Base-by-base conservation (phyloP, 1,140 invertebrate species). In the Eubasilissa regina region DNA sequence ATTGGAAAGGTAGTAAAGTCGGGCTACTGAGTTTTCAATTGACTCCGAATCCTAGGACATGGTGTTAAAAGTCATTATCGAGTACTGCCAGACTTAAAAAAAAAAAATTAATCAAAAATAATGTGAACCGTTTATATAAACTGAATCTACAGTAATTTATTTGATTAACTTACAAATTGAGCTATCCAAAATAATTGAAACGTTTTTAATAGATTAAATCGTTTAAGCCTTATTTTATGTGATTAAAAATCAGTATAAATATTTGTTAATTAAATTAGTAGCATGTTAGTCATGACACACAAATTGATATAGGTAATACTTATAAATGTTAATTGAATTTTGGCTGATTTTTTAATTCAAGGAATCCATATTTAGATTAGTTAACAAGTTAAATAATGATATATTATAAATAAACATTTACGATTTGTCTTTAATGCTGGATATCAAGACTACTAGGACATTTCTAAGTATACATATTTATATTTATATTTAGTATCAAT, bases 1-100 rank as follows among this genome's bases (percentile, higher is more conserved):
- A 45, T 75, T 72, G 8, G 45, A 35, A 15, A n/a, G 51, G 79
- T 58, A 68, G 47, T 80, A 80, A 80, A 80, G 35, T 64, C 45
- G 48, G 17, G 79, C 74, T 72, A 77, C 74, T 80, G 77, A 80
- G 79, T 80, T 80, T 80, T 80, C 79, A 80, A 80, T 77, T 72
- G 74, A 72, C 25, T 55, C 48, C 55, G 43, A 53, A 79, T 73
- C 70, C 43, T 53, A 62, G 77, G 68, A 44, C 53, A 73, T 0
- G 43, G 47, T 68, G 43, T 15, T 7, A 68, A 47, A 68, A 6
- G 25, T 35, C 55, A 15, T 9, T 1, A 15, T 10, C 17, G 17
- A n/a, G n/a, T 21, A n/a, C 17, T 19, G 21, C 15, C 8, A 55
- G 21, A 21, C 12, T 58, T 15, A n/a, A 58, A 11, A 11, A 58